Base-by-base conservation (phyloP, 2,113 vertebrate genomes). In the Seriola quinqueradiata region DNA sequence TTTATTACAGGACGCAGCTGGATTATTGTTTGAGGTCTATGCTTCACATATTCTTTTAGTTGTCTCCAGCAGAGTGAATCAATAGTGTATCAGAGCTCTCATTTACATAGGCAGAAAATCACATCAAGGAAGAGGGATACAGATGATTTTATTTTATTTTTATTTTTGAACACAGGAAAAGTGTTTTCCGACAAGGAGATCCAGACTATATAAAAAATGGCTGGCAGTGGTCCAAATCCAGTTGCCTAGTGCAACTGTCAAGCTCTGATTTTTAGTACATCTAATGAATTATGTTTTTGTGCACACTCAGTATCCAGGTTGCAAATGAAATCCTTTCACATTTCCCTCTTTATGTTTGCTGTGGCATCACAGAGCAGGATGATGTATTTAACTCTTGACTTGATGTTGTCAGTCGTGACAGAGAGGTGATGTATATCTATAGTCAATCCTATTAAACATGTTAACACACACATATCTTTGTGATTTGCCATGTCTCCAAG, bases 381-480 rank as follows among this genome's bases (percentile, higher is more conserved):
- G 77, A 83, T 79, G 75, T 32, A 68, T 84, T 84, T 69, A 54
- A 64, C 60, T 83, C 36, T 28, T 57, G 74, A 73, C 28, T 52
- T 79, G 17, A 79, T 55, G 32, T 40, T 69, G 64, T 34, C 70
- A 40, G 42, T 59, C 55, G 8, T 76, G 71, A 69, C 63, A 67
- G 58, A 60, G 21, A 48, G 50, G 54, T 76, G 67, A 74, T 81
- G 42, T 50, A 77, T 78, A 77, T 46, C 36, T 67, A 40, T 54
- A 63, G 58, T 32, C 32, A 21, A 52, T 65, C 63, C 64, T 52
- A 78, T 52, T 66, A 74, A n/a, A 52, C 59, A 65, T 52, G 25
- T 73, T 68, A 69, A 78, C 52, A 50, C 36, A n/a, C 46, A 46
- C 42, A 70, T 52, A 40, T 55, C 50, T 50, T 46, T 80, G 40